Evolutionary conservation across 2,888 invertebrate species (phyloP), one percentile per base, ranked within the genome.

Genomic region (Eretmocerus hayati): DNA sequence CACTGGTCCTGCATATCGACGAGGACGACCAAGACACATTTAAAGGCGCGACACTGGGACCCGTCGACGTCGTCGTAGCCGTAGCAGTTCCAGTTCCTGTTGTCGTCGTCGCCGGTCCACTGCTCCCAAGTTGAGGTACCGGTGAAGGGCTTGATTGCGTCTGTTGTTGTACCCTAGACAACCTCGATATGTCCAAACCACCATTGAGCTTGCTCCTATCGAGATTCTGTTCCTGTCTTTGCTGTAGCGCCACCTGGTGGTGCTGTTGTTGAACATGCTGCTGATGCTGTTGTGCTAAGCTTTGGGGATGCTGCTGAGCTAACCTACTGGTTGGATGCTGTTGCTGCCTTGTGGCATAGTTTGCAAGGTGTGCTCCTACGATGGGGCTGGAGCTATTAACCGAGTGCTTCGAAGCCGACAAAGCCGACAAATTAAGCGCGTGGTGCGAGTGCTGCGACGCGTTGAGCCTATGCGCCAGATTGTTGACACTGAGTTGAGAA

Each of bases 111-210:
- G 53, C 46, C 67, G 66, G 59, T 76, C 72, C 53, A 71, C 59
- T 9, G 50, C 72, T 67, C 59, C 67, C 66, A 39, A 20, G n/a
- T 66, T 66, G 56, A 74, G 70, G 2, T 46, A 41, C 21, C 31
- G 35, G 51, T 52, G 35, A 43, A 55, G 41, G 16, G 8, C 4
- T 13, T 13, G 18, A 13, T 42, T 51, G 66, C 65, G 59, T 75
- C 21, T 39, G 66, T 66, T 47, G 64, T 67, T 64, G 66, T 35
- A 67, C 53, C 55, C 66, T 60, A 4, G 65, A 65, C 23, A 66
- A 52, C 52, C 83, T 77, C 26, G 81, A 76, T 26, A 82, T 81
- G 61, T 78, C 81, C 52, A 78, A 67, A 19, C 78, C 80, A 5
- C 79, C 79, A 56, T 79, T 79, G 33, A 73, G 67, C 44, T 67